A percentile compares a stretch with the other conserved stretches of the same genome.
These are phyloP conservation scores for Microcebus ravelobensis DNA, from an alignment of 2,113 vertebrate genomes.

Conservation along the genomic window DNA sequence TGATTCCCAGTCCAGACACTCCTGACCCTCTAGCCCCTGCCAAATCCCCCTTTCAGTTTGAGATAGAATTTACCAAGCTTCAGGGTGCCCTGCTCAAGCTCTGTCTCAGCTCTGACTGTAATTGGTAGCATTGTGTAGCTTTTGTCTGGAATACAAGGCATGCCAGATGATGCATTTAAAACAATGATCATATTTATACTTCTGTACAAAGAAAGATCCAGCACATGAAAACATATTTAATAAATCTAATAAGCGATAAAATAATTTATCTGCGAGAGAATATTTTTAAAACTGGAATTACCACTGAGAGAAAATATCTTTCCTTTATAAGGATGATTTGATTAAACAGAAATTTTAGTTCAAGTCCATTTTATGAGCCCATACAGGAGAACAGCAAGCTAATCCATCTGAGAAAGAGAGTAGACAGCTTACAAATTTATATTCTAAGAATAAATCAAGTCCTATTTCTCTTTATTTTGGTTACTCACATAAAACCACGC, in stretches of 20 bases:
- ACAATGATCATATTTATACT: background rate
- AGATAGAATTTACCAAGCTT: background rate
- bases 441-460: conserved; percentile 6
- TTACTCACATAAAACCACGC: conserved; percentile 39
- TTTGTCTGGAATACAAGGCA: background rate
- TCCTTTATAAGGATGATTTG: conserved; percentile 6
- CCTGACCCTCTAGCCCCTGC: background rate
- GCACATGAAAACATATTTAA: background rate
- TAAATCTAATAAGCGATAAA: conserved; percentile 45
- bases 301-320: conserved; percentile 10
- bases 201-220: background rate
- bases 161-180: background rate
- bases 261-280: background rate
- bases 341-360: conserved; percentile 29
- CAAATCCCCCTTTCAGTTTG: background rate
- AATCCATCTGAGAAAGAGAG: background rate
- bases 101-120: background rate
- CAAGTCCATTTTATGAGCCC: background rate
- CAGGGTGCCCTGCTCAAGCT: background rate
- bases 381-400: background rate
- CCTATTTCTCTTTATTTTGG: background rate
- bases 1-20: background rate
- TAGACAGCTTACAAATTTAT: background rate
- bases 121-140: background rate
- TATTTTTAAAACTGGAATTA: conserved; percentile 35